Evolutionary conservation across 2,113 vertebrate genomes (phyloP).

Genomic region (Marmota flaviventris): DNA sequence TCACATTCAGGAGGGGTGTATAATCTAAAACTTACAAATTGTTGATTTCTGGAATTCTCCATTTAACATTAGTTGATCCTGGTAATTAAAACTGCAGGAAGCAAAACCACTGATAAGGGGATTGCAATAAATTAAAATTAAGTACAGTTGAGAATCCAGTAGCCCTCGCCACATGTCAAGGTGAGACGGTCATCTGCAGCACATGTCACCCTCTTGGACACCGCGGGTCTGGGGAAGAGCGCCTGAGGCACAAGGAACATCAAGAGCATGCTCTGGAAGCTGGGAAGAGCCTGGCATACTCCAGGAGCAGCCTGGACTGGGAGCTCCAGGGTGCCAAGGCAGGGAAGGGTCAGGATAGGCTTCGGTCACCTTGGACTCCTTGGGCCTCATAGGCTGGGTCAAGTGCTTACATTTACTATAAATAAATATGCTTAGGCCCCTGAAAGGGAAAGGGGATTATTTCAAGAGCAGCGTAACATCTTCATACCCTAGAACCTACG

Average conservation of each 20-base stretch:
- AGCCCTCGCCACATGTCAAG: neutral
- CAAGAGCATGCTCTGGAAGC: neutral
- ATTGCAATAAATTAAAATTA: neutral
- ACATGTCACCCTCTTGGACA: neutral
- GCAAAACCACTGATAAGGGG: neutral
- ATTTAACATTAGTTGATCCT: neutral
- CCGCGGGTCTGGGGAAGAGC: too few species aligned
- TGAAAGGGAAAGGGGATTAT: too few species aligned
- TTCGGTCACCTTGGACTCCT: fast-evolving
- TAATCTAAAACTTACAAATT: neutral
- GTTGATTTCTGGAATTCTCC: neutral
- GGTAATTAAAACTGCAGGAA: neutral
- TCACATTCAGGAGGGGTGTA: neutral
- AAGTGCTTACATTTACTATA: too few species aligned
- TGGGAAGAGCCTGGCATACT: too few species aligned
- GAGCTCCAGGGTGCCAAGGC: too few species aligned
- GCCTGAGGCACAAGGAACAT: neutral
- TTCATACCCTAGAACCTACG: neutral
- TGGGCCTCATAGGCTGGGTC: neutral
- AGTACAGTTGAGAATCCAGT: neutral
- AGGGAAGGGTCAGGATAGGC: too few species aligned
- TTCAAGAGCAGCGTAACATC: neutral
- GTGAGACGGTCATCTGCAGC: fast-evolving
- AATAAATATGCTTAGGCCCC: too few species aligned
- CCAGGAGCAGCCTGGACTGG: too few species aligned